Evolutionary conservation across 2,888 invertebrate species (phyloP), one percentile per base, ranked within the genome.

Genomic region (Euzophera pinguis): DNA sequence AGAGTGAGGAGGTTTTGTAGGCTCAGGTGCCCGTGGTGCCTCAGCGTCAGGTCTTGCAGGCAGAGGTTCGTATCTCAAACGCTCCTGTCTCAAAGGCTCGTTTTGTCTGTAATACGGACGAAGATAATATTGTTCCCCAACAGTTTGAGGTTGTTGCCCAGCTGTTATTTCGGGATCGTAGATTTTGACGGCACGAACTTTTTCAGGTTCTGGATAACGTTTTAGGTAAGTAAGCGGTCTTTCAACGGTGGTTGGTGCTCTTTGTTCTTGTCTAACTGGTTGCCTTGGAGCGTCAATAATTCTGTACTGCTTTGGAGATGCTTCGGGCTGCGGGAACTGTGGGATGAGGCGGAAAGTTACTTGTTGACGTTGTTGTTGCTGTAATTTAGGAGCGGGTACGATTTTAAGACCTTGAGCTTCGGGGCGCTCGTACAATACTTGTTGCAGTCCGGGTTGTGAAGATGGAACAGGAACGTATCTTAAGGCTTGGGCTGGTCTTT

Each of bases 381-480:
- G 73, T 0, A 91, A 67, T 62, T 91, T 89, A 0, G 91, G 91
- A 1, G 90, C 84, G 1, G 86, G 78, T 0, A 91, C 88, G 8
- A 91, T 69, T 67, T 89, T 90, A 8, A 91, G 66, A 0, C 90
- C 90, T 66, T 89, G 87, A 7, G 78, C 60, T 69, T 90, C 89
- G 0, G 84, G 84, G 10, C 75, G 74, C 54, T 87, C 85, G 41
- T 86, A 88, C 10, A 78, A 59, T n/a, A 72, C 63, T 61, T 80
- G 79, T 47, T 78, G 81, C 10, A 71, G 41, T 4, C 66, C 65
- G 8, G 73, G 63, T 47, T 78, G 77, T 0, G 73, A 63, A 54
- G 71, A 63, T 38, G 77, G 76, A 14, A 80, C 71, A 0, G 83
- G 75, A 1, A 81, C 76, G 49, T 82, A 84, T 8, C 84, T 76